Percentiles rank a stretch among this genome's conserved stretches.
These are phyloP conservation scores for Paedocypris micromegethes DNA, from an alignment of 2,797 vertebrate genomes.

Conservation along the genomic window DNA sequence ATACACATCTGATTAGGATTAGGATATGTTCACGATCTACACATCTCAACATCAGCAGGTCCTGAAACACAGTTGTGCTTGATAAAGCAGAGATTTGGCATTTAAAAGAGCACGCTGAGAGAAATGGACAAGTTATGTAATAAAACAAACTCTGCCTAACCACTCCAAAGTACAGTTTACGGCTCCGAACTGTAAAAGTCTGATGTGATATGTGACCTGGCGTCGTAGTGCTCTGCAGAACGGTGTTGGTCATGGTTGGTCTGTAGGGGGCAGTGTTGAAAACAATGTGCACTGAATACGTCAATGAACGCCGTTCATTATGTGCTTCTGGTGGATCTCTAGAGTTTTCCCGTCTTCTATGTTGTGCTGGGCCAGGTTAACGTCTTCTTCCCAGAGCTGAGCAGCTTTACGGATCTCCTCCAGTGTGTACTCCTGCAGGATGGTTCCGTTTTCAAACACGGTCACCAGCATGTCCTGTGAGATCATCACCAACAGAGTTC, in stretches of 20 bases:
- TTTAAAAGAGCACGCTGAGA: background rate
- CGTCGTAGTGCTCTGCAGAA: background rate
- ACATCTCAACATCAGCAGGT: constrained; percentile 1
- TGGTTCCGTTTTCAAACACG: constrained; percentile 69
- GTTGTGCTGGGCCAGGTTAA: constrained; percentile 55
- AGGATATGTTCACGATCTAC: background rate
- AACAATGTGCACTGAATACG: constrained; percentile 5
- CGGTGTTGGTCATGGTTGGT: constrained; percentile 26
- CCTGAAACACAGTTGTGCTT: background rate
- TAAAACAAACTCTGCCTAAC: background rate
- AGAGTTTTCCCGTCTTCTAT: constrained; percentile 46
- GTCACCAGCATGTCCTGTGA: constrained; percentile 69
- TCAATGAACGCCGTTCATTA: constrained; percentile 66
- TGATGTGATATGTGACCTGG: background rate
- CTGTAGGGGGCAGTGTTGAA: constrained; percentile 21
- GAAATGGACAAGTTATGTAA: background rate
- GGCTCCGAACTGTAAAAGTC: constrained; percentile 2
- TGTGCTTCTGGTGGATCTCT: constrained; percentile 59
- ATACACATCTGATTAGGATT: too few species aligned
- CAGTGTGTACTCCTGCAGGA: constrained; percentile 69
- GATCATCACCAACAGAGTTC: background rate
- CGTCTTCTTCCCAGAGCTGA: constrained; percentile 59
- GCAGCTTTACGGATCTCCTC: constrained; percentile 73
- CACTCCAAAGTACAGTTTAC: background rate
- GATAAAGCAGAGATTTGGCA: constrained; percentile 34